These are phyloP conservation scores for Phyllotreta cruciferae DNA, from an alignment of 2,888 invertebrate genomes.

Conservation along the genomic window DNA sequence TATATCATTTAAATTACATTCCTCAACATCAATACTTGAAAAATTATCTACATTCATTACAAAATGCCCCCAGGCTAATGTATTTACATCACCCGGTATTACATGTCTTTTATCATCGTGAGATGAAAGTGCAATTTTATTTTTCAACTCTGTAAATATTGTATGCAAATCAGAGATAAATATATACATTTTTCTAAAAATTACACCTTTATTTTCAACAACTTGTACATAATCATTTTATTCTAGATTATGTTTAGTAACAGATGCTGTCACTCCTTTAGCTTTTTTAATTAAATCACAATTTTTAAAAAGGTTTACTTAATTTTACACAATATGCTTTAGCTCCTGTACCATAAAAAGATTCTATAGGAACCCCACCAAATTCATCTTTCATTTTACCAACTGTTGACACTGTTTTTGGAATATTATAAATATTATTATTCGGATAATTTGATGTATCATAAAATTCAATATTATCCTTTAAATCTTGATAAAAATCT, in stretches of 20 bases:
- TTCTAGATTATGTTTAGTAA: background rate
- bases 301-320: conserved; percentile 1
- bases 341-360: conserved; percentile 27
- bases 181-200: conserved; percentile 10
- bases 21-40: too few relatives aligned
- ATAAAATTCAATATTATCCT: conserved; percentile 20
- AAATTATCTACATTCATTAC: background rate
- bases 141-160: conserved; percentile 21
- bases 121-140: conserved; percentile 20
- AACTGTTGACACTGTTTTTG: conserved; percentile 10
- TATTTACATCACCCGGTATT: conserved; percentile 17
- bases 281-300: conserved; percentile 21
- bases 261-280: conserved; percentile 16
- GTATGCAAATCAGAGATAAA: conserved; percentile 13
- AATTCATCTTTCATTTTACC: conserved; percentile 30
- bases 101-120: conserved; percentile 16
- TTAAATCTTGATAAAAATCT: conserved; percentile 28
- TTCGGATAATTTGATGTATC: conserved; percentile 28
- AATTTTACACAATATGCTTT: conserved; percentile 29
- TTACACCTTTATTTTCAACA: background rate
- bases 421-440: conserved; percentile 22
- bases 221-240: conserved; percentile 11
- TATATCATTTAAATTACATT: too few relatives aligned
- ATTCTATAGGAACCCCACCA: conserved; percentile 16
- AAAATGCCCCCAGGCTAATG: conserved; percentile 23